Evolutionary conservation across 1,140 invertebrate species (phyloP).

Genomic region (Nebria ingens): DNA sequence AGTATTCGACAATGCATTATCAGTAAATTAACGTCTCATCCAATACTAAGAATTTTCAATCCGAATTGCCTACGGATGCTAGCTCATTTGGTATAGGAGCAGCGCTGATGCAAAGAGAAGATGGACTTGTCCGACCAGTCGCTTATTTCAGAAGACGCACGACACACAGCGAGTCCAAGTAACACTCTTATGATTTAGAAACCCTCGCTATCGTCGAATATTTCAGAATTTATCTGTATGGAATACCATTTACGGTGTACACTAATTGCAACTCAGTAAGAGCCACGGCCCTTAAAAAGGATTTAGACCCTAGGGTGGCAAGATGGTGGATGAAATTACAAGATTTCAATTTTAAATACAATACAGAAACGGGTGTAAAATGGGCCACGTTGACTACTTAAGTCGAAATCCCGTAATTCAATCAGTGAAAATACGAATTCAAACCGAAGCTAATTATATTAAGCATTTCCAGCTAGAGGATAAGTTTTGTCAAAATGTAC

Average conservation of each 20-base stretch:
- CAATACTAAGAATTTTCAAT: slow-evolving; percentile 29
- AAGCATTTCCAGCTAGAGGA: not conserved
- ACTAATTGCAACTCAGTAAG: slow-evolving; percentile 24
- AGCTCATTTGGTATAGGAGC: slow-evolving; percentile 24
- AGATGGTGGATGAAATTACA: slow-evolving; percentile 26
- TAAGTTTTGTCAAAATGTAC: not conserved
- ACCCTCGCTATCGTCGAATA: slow-evolving; percentile 12
- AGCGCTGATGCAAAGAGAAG: slow-evolving; percentile 29
- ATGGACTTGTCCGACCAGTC: slow-evolving; percentile 20
- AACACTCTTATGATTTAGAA: slow-evolving; percentile 18
- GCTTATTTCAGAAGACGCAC: slow-evolving; percentile 23
- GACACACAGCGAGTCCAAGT: slow-evolving; percentile 11
- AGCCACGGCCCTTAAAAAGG: slow-evolving; percentile 19
- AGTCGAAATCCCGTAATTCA: slow-evolving; percentile 22
- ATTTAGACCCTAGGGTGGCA: slow-evolving; percentile 23
- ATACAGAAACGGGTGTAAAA: slow-evolving; percentile 22
- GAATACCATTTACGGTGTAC: slow-evolving; percentile 20
- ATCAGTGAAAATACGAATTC: not conserved
- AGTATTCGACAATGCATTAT: not conserved
- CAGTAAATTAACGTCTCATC: slow-evolving; percentile 17
- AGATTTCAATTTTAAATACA: slow-evolving; percentile 26
- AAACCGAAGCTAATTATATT: not conserved
- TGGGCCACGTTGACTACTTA: slow-evolving; percentile 27
- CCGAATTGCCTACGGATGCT: slow-evolving; percentile 33
- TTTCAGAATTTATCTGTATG: not conserved